Evolutionary conservation across 2,113 vertebrate genomes (phyloP).

Genomic region (Pyxicephalus adspersus): DNA sequence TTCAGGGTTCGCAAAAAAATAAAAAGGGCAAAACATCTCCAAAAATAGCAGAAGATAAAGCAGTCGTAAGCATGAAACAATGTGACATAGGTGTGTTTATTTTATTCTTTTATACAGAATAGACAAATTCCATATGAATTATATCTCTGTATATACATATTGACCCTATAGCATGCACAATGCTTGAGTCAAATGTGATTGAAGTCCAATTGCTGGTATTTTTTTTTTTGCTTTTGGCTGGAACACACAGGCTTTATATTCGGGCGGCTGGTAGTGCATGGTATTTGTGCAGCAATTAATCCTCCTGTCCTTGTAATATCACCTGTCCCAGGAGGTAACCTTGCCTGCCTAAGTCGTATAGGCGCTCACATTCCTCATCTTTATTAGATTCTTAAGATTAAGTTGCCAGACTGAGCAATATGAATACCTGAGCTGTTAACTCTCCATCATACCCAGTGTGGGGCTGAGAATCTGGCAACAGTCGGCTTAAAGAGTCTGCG

Average conservation of each 20-base stretch:
- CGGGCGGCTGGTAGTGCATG: neutral
- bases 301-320: neutral
- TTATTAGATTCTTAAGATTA: constrained; percentile 20
- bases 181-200: too few relatives aligned
- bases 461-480: neutral
- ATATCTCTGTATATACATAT: too few relatives aligned
- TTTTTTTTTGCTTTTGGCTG: too few relatives aligned
- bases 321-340: constrained; percentile 3
- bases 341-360: neutral
- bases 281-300: neutral
- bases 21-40: neutral
- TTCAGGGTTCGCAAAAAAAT: constrained; percentile 11
- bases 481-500: too few relatives aligned
- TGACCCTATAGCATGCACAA: too few relatives aligned
- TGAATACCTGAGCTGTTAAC: constrained; percentile 12
- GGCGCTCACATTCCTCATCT: neutral
- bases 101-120: too few relatives aligned
- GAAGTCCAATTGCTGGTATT: too few relatives aligned
- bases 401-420: neutral
- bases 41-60: constrained; percentile 3
- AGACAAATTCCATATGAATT: too few relatives aligned
- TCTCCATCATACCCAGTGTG: neutral
- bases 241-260: too few relatives aligned
- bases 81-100: neutral
- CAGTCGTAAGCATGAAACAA: neutral